Evolutionary conservation across 1,140 invertebrate genomes (phyloP), one percentile per base, ranked within the genome.

Genomic region (Dendroctonus ponderosae): DNA sequence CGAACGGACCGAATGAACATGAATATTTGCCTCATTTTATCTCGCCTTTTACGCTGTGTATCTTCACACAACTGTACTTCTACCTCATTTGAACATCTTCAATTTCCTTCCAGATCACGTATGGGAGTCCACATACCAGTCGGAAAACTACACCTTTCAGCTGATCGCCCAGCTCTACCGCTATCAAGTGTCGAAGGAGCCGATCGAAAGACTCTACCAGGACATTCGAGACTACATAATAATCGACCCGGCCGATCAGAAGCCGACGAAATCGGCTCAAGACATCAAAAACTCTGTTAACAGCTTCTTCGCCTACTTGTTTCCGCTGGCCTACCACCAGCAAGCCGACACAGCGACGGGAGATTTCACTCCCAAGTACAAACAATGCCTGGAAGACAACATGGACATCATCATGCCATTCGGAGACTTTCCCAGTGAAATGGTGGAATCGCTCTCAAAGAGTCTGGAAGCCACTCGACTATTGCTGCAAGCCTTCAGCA

Each of bases 291-390:
- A 82, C n/a, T 85, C 86, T 6, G 86, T 93, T 5, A 79, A 82
- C 40, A 82, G 83, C 15, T 94, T 95, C 81, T 96, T 95, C 80
- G 83, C 85, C n/a, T 82, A 87, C 12, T 79, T 96, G 2, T 95
- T 94, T 77, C 90, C 91, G 0, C 81, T 92, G 12, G 90, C 92
- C 12, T 94, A 93, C 75, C 89, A 92, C 73, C 86, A 88, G 67
- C 79, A 83, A 6, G 74, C 74, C 39, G 52, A 65, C 14, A 65
- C 76, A 3, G 67, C 77, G 3, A 70, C 66, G 38, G 80, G 80
- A 11, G 85, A 89, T 52, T 88, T 93, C 74, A 88, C 87, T 5
- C 81, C 85, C 4, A 87, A 90, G 50, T 93, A 92, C 75, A 87
- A 88, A 60, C 82, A 82, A 40, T 96, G 93, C 71, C 77, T 96